Base-by-base conservation (phyloP, 2,797 vertebrate genomes). In the Tragopan temminckii region DNA sequence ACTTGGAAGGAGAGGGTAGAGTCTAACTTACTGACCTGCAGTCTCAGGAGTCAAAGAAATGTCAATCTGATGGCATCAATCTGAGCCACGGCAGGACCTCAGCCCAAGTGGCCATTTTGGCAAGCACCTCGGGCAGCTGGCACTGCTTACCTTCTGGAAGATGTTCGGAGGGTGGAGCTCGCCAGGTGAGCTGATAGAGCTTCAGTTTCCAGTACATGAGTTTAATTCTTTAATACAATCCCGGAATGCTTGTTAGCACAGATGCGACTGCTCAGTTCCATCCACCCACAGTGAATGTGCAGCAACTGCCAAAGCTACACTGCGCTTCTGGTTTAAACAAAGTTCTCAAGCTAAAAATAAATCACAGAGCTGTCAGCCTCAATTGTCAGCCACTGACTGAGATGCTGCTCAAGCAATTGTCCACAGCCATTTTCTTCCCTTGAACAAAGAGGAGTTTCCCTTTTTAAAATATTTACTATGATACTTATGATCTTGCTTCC, bases 141-240 rank as follows among this genome's bases (percentile, higher is more conserved):
- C 58, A 55, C 57, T 80, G 88, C 98, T 97, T 97, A 98, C 98
- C 98, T 99, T 98, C 97, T 91, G 96, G 97, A 95, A 97, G 95
- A 85, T 98, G 96, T 93, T 98, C 89, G 12, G 97, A 97, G 95
- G 97, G 98, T 81, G 98, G 93, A n/a, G 96, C 96, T 91, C 96
- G 96, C 87, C 98, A 98, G 10, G 97, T 97, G 95, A 98, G 96
- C 93, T 98, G 98, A 96, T 97, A 98, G 19, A 98, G 95, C 98
- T 98, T 98, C 96, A 98, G 96, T 82, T 98, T 98, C 98, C 98
- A 98, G 97, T 98, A 98, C 98, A 96, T 96, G 94, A 85, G 94
- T 93, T 89, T 67, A 94, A 98, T 96, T 70, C 95, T 25, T 89
- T 91, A 93, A 80, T 42, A 84, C 75, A 95, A 90, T 95, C 74